Conservation (phyloP, 1,140 invertebrate species). For the Penaeus japonicus region DNA sequence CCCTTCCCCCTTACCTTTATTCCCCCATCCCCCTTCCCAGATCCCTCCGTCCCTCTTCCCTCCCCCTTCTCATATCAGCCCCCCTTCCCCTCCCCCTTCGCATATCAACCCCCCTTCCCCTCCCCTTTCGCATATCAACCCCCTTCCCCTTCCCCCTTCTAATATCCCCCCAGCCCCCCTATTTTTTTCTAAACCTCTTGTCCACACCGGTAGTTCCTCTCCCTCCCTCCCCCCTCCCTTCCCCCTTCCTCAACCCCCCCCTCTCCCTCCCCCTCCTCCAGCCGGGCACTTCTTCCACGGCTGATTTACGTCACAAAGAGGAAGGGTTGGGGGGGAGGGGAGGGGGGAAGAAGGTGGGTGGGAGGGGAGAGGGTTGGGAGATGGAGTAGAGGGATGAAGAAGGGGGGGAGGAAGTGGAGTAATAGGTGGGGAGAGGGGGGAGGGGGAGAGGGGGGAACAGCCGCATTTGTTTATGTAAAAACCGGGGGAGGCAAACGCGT, state of each 20-base stretch:
- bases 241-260: neutral
- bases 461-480: constrained; percentile 46
- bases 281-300: neutral
- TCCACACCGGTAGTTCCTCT: neutral
- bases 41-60: neutral
- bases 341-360: neutral
- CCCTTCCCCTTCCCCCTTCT: no score
- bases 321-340: constrained; percentile 1
- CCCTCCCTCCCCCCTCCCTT: neutral
- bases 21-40: neutral
- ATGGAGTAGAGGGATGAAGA: neutral
- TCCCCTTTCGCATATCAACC: no score
- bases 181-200: neutral
- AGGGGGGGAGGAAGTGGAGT: neutral
- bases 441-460: neutral
- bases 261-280: neutral
- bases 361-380: neutral
- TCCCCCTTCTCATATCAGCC: neutral
- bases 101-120: neutral
- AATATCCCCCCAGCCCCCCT: neutral
- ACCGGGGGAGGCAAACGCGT: neutral
- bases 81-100: neutral
- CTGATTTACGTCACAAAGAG: constrained; percentile 15
- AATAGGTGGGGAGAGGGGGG: neutral
- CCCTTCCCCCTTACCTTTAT: neutral